Evolutionary conservation across 1,140 invertebrate species (phyloP).

Genomic region (Oryzaephilus surinamensis): DNA sequence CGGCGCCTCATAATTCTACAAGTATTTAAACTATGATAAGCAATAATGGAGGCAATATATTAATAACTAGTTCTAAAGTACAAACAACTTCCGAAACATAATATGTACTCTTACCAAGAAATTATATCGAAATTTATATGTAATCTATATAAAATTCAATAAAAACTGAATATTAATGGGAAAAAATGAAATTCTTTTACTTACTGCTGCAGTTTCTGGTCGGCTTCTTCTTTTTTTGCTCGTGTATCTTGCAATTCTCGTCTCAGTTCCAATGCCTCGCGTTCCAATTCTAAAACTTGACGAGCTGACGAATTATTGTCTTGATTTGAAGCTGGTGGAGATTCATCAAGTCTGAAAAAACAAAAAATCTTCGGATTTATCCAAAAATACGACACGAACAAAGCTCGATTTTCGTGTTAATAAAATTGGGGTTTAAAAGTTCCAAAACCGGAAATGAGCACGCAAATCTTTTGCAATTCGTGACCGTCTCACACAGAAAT

Average conservation of each 20-base stretch:
- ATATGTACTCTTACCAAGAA: slow-evolving; percentile 6
- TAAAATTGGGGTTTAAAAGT: not conserved
- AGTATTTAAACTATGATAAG: too few relatives aligned
- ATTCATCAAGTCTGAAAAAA: slow-evolving; percentile 25
- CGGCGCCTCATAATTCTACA: too few relatives aligned
- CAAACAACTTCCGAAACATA: not conserved
- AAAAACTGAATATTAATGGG: not conserved
- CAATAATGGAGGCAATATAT: too few relatives aligned
- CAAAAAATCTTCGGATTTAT: not conserved
- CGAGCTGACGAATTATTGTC: slow-evolving; percentile 22
- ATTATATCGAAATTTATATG: slow-evolving; percentile 8
- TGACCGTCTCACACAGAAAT: too few relatives aligned
- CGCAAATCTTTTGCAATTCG: too few relatives aligned
- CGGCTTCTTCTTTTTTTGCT: slow-evolving; percentile 41
- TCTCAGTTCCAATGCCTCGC: slow-evolving; percentile 35
- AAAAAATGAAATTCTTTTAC: slow-evolving; percentile 19
- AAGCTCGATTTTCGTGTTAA: not conserved
- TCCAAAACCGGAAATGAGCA: too few relatives aligned
- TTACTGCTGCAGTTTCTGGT: slow-evolving; percentile 42
- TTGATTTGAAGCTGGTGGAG: slow-evolving; percentile 12
- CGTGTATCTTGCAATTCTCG: slow-evolving; percentile 40
- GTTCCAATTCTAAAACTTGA: slow-evolving; percentile 33
- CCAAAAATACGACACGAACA: not conserved
- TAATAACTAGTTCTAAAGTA: too few relatives aligned
- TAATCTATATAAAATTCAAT: not conserved